Conservation (phyloP, 92 coral and sea anemone genomes). For the Plumapathes pennacea region DNA sequence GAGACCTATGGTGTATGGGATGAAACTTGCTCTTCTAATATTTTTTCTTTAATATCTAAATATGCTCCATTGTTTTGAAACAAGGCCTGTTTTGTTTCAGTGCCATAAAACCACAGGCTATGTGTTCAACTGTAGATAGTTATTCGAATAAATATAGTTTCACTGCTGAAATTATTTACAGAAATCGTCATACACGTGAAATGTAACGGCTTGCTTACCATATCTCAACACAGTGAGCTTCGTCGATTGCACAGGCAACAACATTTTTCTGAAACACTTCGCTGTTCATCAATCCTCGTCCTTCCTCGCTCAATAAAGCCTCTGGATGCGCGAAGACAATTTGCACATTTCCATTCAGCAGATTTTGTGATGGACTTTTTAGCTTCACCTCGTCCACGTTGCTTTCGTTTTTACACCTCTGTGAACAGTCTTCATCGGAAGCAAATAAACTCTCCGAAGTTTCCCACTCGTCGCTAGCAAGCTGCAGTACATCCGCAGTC, state of each 20-base stretch:
- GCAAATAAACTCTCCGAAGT: slow-evolving; percentile 42
- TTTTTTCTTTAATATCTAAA: slow-evolving; percentile 32
- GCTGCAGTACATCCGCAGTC: slow-evolving; percentile 57
- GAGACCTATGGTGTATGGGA: slow-evolving; percentile 38
- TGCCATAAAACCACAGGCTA: too few species aligned
- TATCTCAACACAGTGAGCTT: slow-evolving; percentile 75
- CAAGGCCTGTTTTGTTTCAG: too few species aligned
- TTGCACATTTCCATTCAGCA: slow-evolving; percentile 47
- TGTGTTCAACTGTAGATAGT: too few species aligned
- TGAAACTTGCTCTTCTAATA: slow-evolving; percentile 48
- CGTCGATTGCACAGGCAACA: slow-evolving; percentile 66
- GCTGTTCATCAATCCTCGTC: slow-evolving; percentile 59
- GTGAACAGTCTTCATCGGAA: too few species aligned
- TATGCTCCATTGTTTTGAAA: slow-evolving; percentile 15
- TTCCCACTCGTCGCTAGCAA: slow-evolving; percentile 25
- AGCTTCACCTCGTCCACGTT: slow-evolving; percentile 15
- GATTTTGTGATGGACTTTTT: slow-evolving; percentile 8
- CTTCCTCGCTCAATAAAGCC: slow-evolving; percentile 57
- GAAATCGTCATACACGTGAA: too few species aligned
- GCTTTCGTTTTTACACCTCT: too few species aligned
- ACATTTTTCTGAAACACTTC: slow-evolving; percentile 64
- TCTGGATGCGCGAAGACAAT: slow-evolving; percentile 67
- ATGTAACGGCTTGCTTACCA: too few species aligned
- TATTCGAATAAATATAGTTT: too few species aligned
- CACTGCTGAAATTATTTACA: too few species aligned